Percentiles rank a stretch among this genome's conserved stretches.
Conservation (phyloP, 2,888 invertebrate species). For the Notocelia uddmanniana region DNA sequence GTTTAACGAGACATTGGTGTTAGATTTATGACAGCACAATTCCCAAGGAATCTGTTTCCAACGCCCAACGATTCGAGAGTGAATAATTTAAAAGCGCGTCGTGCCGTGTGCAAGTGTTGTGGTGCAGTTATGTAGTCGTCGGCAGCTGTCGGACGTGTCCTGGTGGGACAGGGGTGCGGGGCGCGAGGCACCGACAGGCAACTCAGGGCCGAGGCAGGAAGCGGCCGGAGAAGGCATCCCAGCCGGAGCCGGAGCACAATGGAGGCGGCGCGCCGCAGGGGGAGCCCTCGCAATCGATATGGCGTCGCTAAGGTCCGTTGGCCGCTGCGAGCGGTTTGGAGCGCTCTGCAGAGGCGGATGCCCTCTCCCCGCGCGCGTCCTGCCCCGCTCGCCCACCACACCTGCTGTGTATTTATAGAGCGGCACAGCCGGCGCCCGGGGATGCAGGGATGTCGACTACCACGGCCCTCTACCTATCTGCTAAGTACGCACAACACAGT, state of each 20-base stretch:
- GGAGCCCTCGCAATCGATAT: constrained; percentile 86
- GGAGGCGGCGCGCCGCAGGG: constrained; percentile 84
- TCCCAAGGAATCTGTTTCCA: constrained; percentile 7
- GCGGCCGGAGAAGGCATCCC: constrained; percentile 83
- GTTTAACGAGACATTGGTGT: not conserved
- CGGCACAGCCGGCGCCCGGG: constrained; percentile 75
- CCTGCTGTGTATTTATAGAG: constrained; percentile 85
- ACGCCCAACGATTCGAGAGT: constrained; percentile 14
- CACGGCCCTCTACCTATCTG: constrained; percentile 69
- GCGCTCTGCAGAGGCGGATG: constrained; percentile 82
- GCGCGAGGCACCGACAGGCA: constrained; percentile 60
- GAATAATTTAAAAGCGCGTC: constrained; percentile 36
- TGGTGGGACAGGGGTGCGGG: constrained; percentile 59
- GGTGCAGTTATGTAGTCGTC: constrained; percentile 62
- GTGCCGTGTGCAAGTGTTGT: constrained; percentile 49
- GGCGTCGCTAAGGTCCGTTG: constrained; percentile 86
- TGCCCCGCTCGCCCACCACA: constrained; percentile 73
- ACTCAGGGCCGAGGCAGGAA: constrained; percentile 78
- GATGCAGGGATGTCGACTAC: constrained; percentile 80
- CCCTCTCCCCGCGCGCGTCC: constrained; percentile 72
- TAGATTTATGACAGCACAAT: constrained; percentile 11
- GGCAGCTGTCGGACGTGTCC: constrained; percentile 78
- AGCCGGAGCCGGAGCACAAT: constrained; percentile 80
- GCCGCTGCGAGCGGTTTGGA: constrained; percentile 83
- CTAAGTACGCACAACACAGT: constrained; percentile 48